Evolutionary conservation across 1,140 invertebrate genomes (phyloP), one percentile per base, ranked within the genome.

Genomic region (Brachionus angularis): DNA sequence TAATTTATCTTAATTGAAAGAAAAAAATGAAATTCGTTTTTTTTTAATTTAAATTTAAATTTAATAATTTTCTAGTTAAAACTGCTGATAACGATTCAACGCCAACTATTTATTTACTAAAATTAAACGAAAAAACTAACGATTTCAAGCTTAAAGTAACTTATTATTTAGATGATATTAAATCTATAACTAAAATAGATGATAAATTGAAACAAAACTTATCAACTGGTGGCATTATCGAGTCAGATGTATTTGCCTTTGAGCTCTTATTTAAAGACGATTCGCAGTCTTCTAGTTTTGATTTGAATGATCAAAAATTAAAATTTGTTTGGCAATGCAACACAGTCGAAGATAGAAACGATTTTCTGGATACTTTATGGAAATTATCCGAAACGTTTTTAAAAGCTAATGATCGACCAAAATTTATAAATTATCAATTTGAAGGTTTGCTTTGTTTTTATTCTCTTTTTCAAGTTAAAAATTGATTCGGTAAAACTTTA

Each of bases 301-400:
- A 58, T 3, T 25, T 7, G 8, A 46, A 25, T 27, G 62, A 67
- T 27, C 42, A 67, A 50, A 67, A 47, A 12, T 31, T 46, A n/a
- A 46, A 50, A 47, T 67, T 47, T 47, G 42, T 67, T 67, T 67
- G 62, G 62, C 62, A 67, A 50, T 46, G 42, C n/a, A 36, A 47
- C 27, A 47, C 33, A 46, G 34, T 46, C 2, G 62, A 67, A 12
- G 62, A 67, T 8, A 46, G 62, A 50, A 50, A 67, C 12, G 47
- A 46, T 67, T 67, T 67, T 67, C 47, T 67, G 62, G 62, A 67
- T 12, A 50, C 62, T 47, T 18, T 67, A 31, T 67, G 62, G 62
- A 46, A 50, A 29, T 34, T 67, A 2, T 67, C 62, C 29, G 62
- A 67, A 36, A 39, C 46, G 47, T 67, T 67, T 50, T 18, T 67